Evolutionary conservation across 2,797 vertebrate genomes (phyloP), one percentile per base, ranked within the genome.

Genomic region (Oreochromis mossambicus): DNA sequence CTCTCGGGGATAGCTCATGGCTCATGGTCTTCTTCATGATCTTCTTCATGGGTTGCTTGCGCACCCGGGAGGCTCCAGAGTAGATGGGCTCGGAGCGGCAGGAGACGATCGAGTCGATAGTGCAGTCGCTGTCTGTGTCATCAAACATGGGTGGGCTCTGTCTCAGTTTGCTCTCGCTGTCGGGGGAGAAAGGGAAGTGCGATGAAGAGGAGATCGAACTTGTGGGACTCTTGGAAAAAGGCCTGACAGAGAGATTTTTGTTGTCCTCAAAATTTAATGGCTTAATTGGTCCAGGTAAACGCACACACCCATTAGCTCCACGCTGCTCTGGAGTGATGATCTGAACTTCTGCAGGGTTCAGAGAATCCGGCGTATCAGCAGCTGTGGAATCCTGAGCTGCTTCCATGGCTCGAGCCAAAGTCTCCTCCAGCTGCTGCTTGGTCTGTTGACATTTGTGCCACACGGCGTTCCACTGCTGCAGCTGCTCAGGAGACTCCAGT

Each of bases 21-120:
- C 96, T 96, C 92, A 96, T 87, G 0, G 96, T 97, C 92, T 97
- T 97, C 95, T 97, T 97, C 96, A 97, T 97, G 70, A 97, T 97
- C 91, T 98, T 97, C 88, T 97, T 97, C 87, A 97, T 93, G 0
- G 97, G 97, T 54, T 97, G 97, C 83, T 96, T 97, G 87, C 96
- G 96, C 52, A 95, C 95, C 24, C 91, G 94, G 1, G 93, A 63
- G 2, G 89, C 81, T 1, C 90, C 93, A 0, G 93, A 95, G 92
- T 94, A 95, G 75, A 93, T 85, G 1, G 97, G 97, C 92, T 97
- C 96, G 0, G 96, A 96, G 83, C 92, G 95, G 89, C 96, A 96
- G 70, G 96, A 97, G 78, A 94, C 63, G 41, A 91, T 92, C 0
- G 97, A 97, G 93, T 97, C 96, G 2, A 96, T 52, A 17, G 95